phyloP scores from a whole-genome alignment of 1,140 invertebrate genomes.

The Plutomurus gul region DNA sequence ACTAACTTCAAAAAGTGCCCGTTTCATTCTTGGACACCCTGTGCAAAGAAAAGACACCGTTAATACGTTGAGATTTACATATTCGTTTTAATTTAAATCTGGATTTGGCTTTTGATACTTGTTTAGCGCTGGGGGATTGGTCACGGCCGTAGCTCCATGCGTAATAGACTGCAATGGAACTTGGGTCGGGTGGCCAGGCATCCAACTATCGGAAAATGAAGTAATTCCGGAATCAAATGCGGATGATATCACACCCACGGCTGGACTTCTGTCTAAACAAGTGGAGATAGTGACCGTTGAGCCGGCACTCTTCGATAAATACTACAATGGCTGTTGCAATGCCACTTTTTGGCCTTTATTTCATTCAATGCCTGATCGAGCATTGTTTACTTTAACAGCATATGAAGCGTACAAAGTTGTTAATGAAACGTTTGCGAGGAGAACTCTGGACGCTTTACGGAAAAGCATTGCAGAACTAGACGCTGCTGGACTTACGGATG shows the following conservation, averaged over 20 bases:
- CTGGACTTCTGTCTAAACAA: slow-evolving; percentile 57
- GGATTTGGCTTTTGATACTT: not conserved
- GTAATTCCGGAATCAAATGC: slow-evolving; percentile 58
- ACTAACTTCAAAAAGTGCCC: too few relatives aligned
- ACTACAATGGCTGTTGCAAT: slow-evolving; percentile 74
- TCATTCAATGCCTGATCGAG: slow-evolving; percentile 58
- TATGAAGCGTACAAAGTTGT: slow-evolving; percentile 58
- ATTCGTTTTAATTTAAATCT: too few relatives aligned
- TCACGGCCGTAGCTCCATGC: slow-evolving; percentile 60
- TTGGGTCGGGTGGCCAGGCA: slow-evolving; percentile 61
- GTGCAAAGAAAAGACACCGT: too few relatives aligned
- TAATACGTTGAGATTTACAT: too few relatives aligned
- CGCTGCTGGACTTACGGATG: slow-evolving; percentile 51
- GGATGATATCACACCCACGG: slow-evolving; percentile 57
- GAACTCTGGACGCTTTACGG: slow-evolving; percentile 56
- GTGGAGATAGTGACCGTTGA: slow-evolving; percentile 56
- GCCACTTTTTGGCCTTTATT: slow-evolving; percentile 72
- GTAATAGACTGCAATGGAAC: slow-evolving; percentile 57
- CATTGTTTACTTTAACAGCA: slow-evolving; percentile 56
- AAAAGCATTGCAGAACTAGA: slow-evolving; percentile 54
- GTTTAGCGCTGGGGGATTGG: slow-evolving; percentile 58
- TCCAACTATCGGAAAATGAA: slow-evolving; percentile 52
- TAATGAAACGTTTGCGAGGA: slow-evolving; percentile 58
- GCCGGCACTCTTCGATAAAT: slow-evolving; percentile 56
- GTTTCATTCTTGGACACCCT: too few relatives aligned